Base-by-base conservation (phyloP, 1,140 invertebrate species). In the Mya arenaria region DNA sequence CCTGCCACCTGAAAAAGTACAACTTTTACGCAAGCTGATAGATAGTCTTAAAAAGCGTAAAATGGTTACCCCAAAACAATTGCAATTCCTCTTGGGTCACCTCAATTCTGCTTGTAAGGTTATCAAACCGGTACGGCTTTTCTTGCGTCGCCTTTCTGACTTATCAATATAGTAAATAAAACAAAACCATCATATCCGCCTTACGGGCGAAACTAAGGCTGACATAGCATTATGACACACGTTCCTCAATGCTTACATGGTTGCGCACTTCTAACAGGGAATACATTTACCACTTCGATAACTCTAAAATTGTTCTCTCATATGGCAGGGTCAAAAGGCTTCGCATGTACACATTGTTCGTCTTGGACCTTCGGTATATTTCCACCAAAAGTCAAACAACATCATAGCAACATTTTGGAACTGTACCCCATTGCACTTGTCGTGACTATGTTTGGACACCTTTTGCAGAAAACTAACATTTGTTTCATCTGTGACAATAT, bases 41-140 rank as follows among this genome's bases (percentile, higher is more conserved):
- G 1, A 23, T 4, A 17, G 17, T 13, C 4, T 25, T 5, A 39
- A 34, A 44, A n/a, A n/a, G n/a, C n/a, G n/a, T n/a, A n/a, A 52
- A 36, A 66, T 65, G 28, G n/a, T 37, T 32, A 63, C 60, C 4
- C 36, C 66, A 5, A 44, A 58, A 15, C 28, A 78, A 1, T 39
- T 78, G 19, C 74, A 78, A 34, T 66, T 62, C 6, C 10, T 68
- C 2, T 19, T 68, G 3, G 62, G 75, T 36, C 62, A 66, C 37
- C 32, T 79, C 3, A 79, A 79, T 34, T 74, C 60, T 60, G 72
- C 72, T 13, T 74, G 72, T 62, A 36, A 30, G 25, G 72, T 62
- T 10, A 30, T 79, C 13, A 37, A 8, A 55, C 63, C 74, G 19
- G 65, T 62, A 0, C 30, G 65, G 25, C 30, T 4, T 58, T 68